A percentile compares a stretch with the other conserved stretches of the same genome.
phyloP scores from a whole-genome alignment of 2,113 vertebrate species.

The Pristiophorus japonicus region DNA sequence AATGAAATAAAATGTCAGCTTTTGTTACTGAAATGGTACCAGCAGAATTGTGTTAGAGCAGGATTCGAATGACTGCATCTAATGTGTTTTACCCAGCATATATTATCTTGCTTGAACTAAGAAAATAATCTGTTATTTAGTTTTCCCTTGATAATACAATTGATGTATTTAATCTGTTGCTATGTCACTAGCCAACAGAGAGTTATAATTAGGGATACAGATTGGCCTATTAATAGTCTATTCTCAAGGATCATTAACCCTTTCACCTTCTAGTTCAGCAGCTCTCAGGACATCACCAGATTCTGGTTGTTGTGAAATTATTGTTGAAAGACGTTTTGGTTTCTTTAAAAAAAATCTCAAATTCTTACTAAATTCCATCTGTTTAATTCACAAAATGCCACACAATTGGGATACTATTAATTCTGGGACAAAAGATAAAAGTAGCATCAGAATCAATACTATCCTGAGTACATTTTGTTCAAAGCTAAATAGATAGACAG shows the following conservation, averaged over 20 bases:
- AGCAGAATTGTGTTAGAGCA: not conserved
- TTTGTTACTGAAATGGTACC: not conserved
- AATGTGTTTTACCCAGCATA: not conserved
- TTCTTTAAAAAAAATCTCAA: not conserved
- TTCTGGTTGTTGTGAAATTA: not conserved
- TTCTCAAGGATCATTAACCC: not conserved
- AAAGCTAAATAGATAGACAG: not conserved
- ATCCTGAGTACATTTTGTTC: not conserved
- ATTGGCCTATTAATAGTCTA: not conserved
- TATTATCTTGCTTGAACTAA: not conserved
- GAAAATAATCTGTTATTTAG: not conserved
- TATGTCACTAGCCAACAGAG: not conserved
- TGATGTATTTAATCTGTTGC: slow-evolving; percentile 3
- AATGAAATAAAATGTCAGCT: not conserved
- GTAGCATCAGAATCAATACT: not conserved
- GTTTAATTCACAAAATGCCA: not conserved
- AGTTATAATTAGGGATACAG: not conserved
- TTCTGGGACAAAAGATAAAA: not conserved
- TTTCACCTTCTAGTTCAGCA: not conserved
- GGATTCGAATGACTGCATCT: not conserved
- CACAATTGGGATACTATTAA: not conserved
- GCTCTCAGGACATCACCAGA: no score
- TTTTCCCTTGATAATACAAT: not conserved
- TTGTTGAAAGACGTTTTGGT: not conserved
- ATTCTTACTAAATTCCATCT: not conserved